These are phyloP conservation scores for Torymus texanus DNA, from an alignment of 2,888 invertebrate genomes.

Conservation along the genomic window DNA sequence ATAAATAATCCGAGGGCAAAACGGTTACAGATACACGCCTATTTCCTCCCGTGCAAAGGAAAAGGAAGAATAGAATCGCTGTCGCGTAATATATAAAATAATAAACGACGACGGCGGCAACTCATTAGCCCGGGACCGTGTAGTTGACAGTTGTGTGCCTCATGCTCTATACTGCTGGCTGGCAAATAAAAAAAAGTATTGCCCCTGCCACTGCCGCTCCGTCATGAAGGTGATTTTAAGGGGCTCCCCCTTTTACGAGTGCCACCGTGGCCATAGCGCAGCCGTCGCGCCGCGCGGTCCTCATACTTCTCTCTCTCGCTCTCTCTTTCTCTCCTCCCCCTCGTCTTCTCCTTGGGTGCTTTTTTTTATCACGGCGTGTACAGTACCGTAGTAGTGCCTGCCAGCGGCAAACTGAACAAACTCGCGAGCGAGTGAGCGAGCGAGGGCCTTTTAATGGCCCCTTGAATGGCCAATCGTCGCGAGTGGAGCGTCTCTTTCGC, in stretches of 20 bases:
- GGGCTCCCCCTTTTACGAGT: constrained; percentile 27
- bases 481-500: constrained; percentile 48
- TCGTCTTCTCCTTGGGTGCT: neutral
- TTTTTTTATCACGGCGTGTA: constrained; percentile 5
- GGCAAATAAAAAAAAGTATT: constrained; percentile 15
- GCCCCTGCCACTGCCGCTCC: neutral
- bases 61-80: neutral
- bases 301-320: neutral
- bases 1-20: neutral
- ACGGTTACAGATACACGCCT: constrained; percentile 1
- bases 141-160: constrained; percentile 24
- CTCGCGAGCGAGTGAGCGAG: neutral
- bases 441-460: constrained; percentile 23
- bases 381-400: neutral
- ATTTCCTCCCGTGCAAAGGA: neutral
- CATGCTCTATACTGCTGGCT: neutral
- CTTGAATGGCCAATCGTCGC: constrained; percentile 48
- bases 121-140: constrained; percentile 26
- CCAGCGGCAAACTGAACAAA: constrained; percentile 37
- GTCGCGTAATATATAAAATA: neutral
- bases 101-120: neutral
- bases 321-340: neutral
- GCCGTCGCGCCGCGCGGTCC: neutral
- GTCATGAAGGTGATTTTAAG: constrained; percentile 29
- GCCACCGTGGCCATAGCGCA: neutral